Evolutionary conservation across 1,140 invertebrate species (phyloP).

Genomic region (Mactra quadrangularis): DNA sequence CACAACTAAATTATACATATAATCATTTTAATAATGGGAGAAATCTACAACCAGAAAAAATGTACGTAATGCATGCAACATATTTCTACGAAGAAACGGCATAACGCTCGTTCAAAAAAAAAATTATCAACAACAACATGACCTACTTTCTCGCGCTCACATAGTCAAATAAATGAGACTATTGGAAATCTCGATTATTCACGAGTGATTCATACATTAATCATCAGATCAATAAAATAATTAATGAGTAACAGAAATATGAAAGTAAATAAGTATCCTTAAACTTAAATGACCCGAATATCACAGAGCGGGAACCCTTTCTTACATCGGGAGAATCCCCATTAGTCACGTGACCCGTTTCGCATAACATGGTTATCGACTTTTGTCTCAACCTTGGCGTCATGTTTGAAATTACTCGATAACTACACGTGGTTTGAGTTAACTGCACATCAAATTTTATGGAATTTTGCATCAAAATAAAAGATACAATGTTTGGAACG

Average conservation of each 20-base stretch:
- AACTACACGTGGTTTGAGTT: slow-evolving; percentile 72
- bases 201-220: slow-evolving; percentile 36
- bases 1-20: too few relatives aligned
- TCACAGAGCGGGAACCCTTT: slow-evolving; percentile 73
- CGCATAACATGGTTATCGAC: slow-evolving; percentile 77
- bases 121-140: slow-evolving; percentile 62
- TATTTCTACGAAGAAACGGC: too few relatives aligned
- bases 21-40: too few relatives aligned
- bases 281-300: slow-evolving; percentile 33
- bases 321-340: slow-evolving; percentile 57
- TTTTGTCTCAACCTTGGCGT: slow-evolving; percentile 76
- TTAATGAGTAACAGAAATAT: neutral
- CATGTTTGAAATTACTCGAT: slow-evolving; percentile 76
- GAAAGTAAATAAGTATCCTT: neutral
- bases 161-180: slow-evolving; percentile 31
- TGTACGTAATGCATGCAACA: too few relatives aligned
- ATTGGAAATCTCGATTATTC: slow-evolving; percentile 33
- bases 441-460: slow-evolving; percentile 42
- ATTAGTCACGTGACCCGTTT: slow-evolving; percentile 80
- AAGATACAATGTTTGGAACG: neutral
- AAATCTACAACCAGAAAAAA: too few relatives aligned
- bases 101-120: too few relatives aligned
- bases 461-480: slow-evolving; percentile 22
- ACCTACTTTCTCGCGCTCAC: slow-evolving; percentile 66
- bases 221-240: slow-evolving; percentile 37